Base-by-base conservation (phyloP, 1,140 invertebrate genomes). In the Ostrea edulis region DNA sequence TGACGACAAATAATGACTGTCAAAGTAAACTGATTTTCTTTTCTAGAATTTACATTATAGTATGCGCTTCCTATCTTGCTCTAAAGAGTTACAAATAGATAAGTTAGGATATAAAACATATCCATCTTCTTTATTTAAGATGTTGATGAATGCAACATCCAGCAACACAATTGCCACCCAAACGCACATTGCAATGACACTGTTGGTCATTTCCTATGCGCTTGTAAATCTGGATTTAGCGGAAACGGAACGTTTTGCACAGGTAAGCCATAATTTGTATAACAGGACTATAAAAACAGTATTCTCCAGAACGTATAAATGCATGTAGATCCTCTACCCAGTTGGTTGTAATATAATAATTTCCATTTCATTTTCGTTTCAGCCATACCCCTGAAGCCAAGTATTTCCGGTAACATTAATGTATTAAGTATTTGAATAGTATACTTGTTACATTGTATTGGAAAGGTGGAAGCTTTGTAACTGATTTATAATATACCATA, bases 1-100 rank as follows among this genome's bases (percentile, higher is more conserved):
- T 65, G 52, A 25, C 22, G 8, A 11, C 20, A 0, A 54, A 83
- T 35, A 53, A 35, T 44, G 17, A n/a, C 5, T 89, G 88, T 77
- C 20, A 55, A 86, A 65, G 88, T 89, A 55, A 44, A 62, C 2
- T 44, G 5, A n/a, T n/a, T n/a, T n/a, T n/a, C n/a, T n/a, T n/a
- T 44, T 44, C 35, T 44, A 44, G 35, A 2, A 44, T 44, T 44
- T 44, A 44, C 35, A 62, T 7, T 58, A 17, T 20, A 62, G 55
- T 62, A 17, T 58, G 2, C 0, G 14, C 20, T 20, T 62, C 55
- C n/a, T 62, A 62, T 20, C 17, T 20, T 62, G 14, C 55, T 62
- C 5, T 17, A 62, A 20, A 62, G 14, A 62, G 17, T 2, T 20
- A n/a, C 12, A 62, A 7, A 17, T 8, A 20, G 17, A 12, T 62